Evolutionary conservation across 2,888 invertebrate species (phyloP), one percentile per base, ranked within the genome.

Genomic region (Heteromurus nitidus): DNA sequence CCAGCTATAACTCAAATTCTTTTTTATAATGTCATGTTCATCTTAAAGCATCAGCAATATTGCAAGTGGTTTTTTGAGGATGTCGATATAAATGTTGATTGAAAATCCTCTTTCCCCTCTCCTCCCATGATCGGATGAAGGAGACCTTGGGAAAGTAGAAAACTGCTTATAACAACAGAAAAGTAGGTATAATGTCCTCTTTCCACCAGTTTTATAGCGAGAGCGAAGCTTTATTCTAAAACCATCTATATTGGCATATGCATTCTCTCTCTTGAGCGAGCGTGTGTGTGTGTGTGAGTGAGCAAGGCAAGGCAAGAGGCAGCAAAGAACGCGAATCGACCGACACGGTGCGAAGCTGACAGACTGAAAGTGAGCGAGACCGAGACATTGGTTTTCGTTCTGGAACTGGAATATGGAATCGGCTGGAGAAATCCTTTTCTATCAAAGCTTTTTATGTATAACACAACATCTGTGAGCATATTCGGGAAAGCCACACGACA

Each of bases 271-370:
- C n/a, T n/a, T 11, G 47, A n/a, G 47, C n/a, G 55, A 55, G 55
- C 24, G 62, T 62, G 62, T 62, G 31, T 31, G n/a, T n/a, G 11
- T 11, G 47, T 9, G 31, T 55, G 55, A 24, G 55, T 55, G 31
- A 62, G 62, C 31, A 31, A 53, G 9, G 50, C 24, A 47, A 31
- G 30, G 28, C 18, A 47, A n/a, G 20, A 68, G 9, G 26, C 62
- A 18, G 11, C 28, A 47, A 64, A 64, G n/a, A 47, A 73, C 26
- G 53, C 42, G 65, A 65, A 64, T 74, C 55, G 65, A 74, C 74
- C 74, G 62, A 65, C 65, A 65, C 65, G 42, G 74, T 74, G 64
- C 74, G 65, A 74, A 74, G 62, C 47, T 62, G 30, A 50, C 64
- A 47, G 31, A 62, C 50, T 50, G 62, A 47, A 30, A 73, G 22